Evolutionary conservation across 1,140 invertebrate genomes (phyloP).

Genomic region (Drosophila pallidifrons): DNA sequence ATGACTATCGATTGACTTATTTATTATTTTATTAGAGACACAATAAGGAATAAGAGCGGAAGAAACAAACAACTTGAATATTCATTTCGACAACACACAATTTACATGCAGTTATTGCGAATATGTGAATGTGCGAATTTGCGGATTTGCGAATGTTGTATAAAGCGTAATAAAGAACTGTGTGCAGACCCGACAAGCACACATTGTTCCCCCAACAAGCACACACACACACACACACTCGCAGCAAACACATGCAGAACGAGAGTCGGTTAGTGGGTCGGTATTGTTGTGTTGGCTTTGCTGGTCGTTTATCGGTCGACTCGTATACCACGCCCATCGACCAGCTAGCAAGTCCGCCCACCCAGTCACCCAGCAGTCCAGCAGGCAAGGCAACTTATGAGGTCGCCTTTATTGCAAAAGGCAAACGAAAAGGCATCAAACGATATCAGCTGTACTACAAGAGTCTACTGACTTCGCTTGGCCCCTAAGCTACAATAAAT

Average conservation of each 20-base stretch:
- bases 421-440: conserved; percentile 14
- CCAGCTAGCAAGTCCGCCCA: no score
- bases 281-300: neutral
- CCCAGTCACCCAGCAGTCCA: conserved; percentile 12
- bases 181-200: neutral
- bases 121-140: conserved; percentile 1
- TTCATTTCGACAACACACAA: neutral
- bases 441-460: conserved; percentile 5
- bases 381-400: conserved; percentile 28
- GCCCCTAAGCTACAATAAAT: conserved; percentile 1
- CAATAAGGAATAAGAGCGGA: conserved; percentile 1
- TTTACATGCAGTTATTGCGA: conserved; percentile 20
- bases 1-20: conserved; percentile 16
- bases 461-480: neutral
- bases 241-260: neutral
- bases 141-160: conserved; percentile 27
- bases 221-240: neutral
- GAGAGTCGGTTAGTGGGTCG: conserved; percentile 11
- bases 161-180: conserved; percentile 29
- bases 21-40: conserved; percentile 21
- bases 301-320: conserved; percentile 10
- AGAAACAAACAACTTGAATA: conserved; percentile 17
- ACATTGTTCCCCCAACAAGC: neutral
- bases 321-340: conserved; percentile 10
- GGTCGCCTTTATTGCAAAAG: conserved; percentile 33